Evolutionary conservation across 2,888 invertebrate genomes (phyloP).

Genomic region (Pseudoips prasinana): DNA sequence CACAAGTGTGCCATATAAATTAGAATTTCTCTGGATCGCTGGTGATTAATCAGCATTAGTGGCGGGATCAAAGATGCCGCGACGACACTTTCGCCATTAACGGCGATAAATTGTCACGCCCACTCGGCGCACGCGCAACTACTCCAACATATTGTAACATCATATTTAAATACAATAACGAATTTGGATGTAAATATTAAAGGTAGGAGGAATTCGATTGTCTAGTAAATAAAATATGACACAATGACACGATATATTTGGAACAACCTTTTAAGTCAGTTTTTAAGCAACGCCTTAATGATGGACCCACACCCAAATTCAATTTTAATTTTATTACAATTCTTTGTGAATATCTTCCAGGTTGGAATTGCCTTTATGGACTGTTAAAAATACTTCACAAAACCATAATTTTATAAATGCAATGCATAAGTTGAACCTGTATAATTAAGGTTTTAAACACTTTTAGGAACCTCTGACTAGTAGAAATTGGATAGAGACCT

Average conservation of each 20-base stretch:
- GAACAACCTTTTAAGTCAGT: background rate
- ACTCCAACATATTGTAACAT: slow-evolving; percentile 29
- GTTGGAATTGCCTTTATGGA: no score
- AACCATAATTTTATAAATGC: no score
- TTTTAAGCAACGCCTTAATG: background rate
- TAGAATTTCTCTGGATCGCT: slow-evolving; percentile 49
- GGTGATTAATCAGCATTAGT: slow-evolving; percentile 56
- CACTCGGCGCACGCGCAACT: slow-evolving; percentile 37
- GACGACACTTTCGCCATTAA: slow-evolving; percentile 59
- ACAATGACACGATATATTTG: background rate
- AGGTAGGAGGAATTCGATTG: background rate
- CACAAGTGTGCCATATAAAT: slow-evolving; percentile 39
- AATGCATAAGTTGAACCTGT: no score
- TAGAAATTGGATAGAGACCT: no score
- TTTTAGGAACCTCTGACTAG: no score
- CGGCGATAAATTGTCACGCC: slow-evolving; percentile 55
- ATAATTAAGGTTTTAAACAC: no score
- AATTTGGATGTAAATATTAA: slow-evolving; percentile 2
- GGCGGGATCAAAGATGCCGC: slow-evolving; percentile 56
- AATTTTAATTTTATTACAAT: no score
- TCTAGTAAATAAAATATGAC: background rate
- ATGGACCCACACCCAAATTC: no score
- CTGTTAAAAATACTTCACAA: no score
- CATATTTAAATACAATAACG: slow-evolving; percentile 36
- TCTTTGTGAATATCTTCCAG: no score